phyloP scores from a whole-genome alignment of 2,113 vertebrate genomes.

The Motacilla tschutschensis region DNA sequence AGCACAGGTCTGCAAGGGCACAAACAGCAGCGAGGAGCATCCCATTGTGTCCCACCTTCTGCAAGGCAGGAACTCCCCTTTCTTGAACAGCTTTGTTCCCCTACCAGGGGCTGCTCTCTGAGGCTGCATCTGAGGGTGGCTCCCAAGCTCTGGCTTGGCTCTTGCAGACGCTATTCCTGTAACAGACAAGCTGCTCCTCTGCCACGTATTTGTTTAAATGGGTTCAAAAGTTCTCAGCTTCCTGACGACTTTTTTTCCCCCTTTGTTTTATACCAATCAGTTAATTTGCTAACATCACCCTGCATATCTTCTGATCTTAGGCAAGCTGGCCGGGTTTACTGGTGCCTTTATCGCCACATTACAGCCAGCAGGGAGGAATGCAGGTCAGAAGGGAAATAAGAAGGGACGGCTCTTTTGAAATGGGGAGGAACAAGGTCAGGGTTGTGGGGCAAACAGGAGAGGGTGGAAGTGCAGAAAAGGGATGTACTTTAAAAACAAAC shows the following conservation, averaged over 20 bases:
- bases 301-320: constrained; percentile 36
- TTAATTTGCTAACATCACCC: constrained; percentile 58
- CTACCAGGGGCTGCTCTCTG: not conserved
- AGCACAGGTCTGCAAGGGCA: no score
- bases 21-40: not conserved
- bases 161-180: not conserved
- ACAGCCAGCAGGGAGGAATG: constrained; percentile 46
- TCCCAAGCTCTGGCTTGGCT: not conserved
- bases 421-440: constrained; percentile 3
- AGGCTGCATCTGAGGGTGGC: not conserved
- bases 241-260: not conserved
- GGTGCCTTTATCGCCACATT: constrained; percentile 11
- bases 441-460: not conserved
- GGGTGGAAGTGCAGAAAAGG: not conserved
- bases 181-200: not conserved
- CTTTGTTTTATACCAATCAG: constrained; percentile 51
- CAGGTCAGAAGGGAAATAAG: constrained; percentile 32
- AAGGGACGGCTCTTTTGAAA: constrained; percentile 25
- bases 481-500: constrained; percentile 49
- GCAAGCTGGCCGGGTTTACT: constrained; percentile 33
- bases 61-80: not conserved
- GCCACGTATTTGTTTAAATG: constrained; percentile 43
- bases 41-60: not conserved
- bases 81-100: not conserved
- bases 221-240: constrained; percentile 59